Base-by-base conservation (phyloP, 2,113 vertebrate species). In the Lophura nycthemera region DNA sequence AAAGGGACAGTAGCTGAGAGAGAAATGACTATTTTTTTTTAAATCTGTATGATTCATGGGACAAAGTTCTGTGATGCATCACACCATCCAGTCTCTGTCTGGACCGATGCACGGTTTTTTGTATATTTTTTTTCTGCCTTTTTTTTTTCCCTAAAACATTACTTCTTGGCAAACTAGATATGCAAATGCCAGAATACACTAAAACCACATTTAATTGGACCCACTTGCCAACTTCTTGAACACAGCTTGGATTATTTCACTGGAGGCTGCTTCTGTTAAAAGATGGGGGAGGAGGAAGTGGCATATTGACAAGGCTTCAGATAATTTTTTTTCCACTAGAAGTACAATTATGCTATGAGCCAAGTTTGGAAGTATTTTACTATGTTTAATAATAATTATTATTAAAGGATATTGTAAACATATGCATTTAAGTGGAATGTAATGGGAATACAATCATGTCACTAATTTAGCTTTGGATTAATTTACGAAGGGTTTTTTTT, bases 141-240 rank as follows among this genome's bases (percentile, higher is more conserved):
- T 73, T 75, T 86, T 90, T 96, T 85, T 96, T 92, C 94, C 16
- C 89, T 97, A 97, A 97, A 98, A 98, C 96, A 97, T 97, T 97
- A 97, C 97, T 98, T 98, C 97, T 98, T 98, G 98, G 98, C 98
- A 98, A 97, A 98, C 97, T 97, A 97, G 96, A 98, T 97, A 98
- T 98, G 98, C 98, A 98, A 98, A 98, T 97, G 97, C 98, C 97
- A 98, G 98, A 98, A 98, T 98, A 98, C 98, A 98, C 97, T 98
- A 98, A 98, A 98, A 98, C 97, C 98, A 98, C 98, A 98, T 98
- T 98, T 98, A 98, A 98, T 98, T 98, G 98, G 98, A 97, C 98
- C 98, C 97, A 98, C 98, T 98, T 98, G 98, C 98, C 98, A 98
- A 98, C 97, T 98, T 98, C 97, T 98, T 98, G 98, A 98, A 98